Conservation (phyloP, 2,797 vertebrate genomes). For the Babyrousa celebensis region DNA sequence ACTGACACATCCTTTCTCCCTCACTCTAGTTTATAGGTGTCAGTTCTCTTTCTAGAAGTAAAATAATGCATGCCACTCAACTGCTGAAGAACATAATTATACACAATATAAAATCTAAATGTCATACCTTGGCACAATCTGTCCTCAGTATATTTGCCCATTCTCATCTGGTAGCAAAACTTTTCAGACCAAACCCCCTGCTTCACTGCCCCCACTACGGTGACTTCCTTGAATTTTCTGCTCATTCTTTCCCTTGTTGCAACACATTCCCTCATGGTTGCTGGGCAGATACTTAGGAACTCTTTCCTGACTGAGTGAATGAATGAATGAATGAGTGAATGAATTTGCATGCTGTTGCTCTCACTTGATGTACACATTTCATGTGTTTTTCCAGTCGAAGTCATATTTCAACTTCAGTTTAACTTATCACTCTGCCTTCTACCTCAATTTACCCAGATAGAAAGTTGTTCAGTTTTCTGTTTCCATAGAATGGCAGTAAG, state of each 20-base stretch:
- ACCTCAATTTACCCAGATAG: neutral
- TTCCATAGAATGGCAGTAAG: neutral
- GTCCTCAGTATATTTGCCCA: neutral
- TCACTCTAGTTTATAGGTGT: constrained; percentile 3
- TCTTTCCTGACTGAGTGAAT: neutral
- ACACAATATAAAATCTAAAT: constrained; percentile 34
- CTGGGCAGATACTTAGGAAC: neutral
- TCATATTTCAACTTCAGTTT: constrained; percentile 8
- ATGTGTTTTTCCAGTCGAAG: neutral
- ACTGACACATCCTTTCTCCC: constrained; percentile 34
- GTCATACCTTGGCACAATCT: neutral
- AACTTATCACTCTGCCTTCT: neutral
- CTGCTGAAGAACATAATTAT: neutral
- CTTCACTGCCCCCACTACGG: neutral
- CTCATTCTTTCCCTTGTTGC: neutral
- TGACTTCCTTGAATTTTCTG: neutral
- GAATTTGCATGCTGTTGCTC: neutral
- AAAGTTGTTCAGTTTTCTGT: neutral
- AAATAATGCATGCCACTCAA: neutral
- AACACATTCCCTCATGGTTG: neutral
- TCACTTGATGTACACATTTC: neutral
- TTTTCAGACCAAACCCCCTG: neutral
- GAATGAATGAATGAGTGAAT: neutral
- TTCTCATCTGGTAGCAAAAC: neutral
- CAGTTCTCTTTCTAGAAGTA: constrained; percentile 20